Base-by-base conservation (phyloP, 2,888 invertebrate species). In the Microdon myrmicae region DNA sequence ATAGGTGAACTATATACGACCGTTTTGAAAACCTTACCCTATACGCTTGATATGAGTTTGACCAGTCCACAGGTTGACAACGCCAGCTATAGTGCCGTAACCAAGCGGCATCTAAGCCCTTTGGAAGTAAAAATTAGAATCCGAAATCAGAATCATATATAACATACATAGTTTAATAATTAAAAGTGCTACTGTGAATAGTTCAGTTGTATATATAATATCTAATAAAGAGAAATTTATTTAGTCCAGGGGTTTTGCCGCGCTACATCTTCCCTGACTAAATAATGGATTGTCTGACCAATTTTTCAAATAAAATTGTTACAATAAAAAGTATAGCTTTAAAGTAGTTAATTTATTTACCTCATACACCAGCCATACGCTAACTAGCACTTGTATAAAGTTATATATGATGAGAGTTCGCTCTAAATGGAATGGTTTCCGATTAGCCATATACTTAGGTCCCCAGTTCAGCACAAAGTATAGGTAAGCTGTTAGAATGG, bases 11-110 rank as follows among this genome's bases (percentile, higher is more conserved):
- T 17, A 4, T 14, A 13, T 13, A 13, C 12, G 8, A 7, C 10
- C 22, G n/a, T n/a, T 20, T 17, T 34, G 10, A 1, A 13, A 8
- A 7, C 77, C 84, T 83, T 84, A 94, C 94, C 80, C 92, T 84
- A 67, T 93, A 79, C 8, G 92, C 94, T 73, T 87, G 85, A 1
- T 90, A 89, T 2, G 85, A 79, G 29, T 82, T 81, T 1, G 94
- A 90, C 73, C 86, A 89, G 79, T 96, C 94, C 0, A 96, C 94
- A 2, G 94, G 92, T 79, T 96, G 91, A 78, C 96, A 96, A 73
- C 87, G 89, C 86, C 92, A 91, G 80, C 89, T 94, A 82, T 95
- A 96, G 60, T 87, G 86, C 59, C 83, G 83, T 67, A 90, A 82
- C 93, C 94, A 93, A 6, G 89, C 92, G 0, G 84, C 86, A 68